phyloP scores from a whole-genome alignment of 2,888 invertebrate genomes.

The Bedellia somnulentella region DNA sequence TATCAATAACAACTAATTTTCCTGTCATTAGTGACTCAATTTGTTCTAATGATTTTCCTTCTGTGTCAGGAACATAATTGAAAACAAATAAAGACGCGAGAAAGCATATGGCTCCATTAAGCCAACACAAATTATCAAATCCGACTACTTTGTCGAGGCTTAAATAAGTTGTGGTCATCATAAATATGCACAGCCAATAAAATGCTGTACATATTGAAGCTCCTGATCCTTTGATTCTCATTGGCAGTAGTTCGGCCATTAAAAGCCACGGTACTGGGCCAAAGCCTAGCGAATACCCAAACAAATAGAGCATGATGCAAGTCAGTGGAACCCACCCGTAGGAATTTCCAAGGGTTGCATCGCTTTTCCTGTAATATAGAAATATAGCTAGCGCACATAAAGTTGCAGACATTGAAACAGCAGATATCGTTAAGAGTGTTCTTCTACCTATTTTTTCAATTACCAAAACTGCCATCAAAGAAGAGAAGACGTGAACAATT shows the following conservation, averaged over 20 bases:
- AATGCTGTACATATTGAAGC: slow-evolving; percentile 88
- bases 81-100: slow-evolving; percentile 78
- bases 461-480: slow-evolving; percentile 80
- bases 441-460: slow-evolving; percentile 90
- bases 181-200: slow-evolving; percentile 90
- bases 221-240: slow-evolving; percentile 85
- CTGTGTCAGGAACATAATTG: slow-evolving; percentile 87
- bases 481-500: slow-evolving; percentile 84
- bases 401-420: slow-evolving; percentile 75
- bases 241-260: slow-evolving; percentile 92
- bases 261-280: slow-evolving; percentile 86
- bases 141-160: slow-evolving; percentile 69
- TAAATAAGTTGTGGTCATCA: slow-evolving; percentile 84
- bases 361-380: slow-evolving; percentile 69
- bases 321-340: too few species aligned
- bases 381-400: slow-evolving; percentile 73
- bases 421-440: slow-evolving; percentile 82
- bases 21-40: slow-evolving; percentile 82
- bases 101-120: slow-evolving; percentile 76
- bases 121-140: slow-evolving; percentile 78
- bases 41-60: slow-evolving; percentile 89
- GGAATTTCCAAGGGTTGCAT: too few species aligned
- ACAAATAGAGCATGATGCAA: slow-evolving; percentile 79
- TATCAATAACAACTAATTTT: too few species aligned
- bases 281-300: slow-evolving; percentile 84